A percentile compares a stretch with the other conserved stretches of the same genome.
Evolutionary conservation across 2,888 invertebrate species (phyloP).

Genomic region (Cremastinae sp.): DNA sequence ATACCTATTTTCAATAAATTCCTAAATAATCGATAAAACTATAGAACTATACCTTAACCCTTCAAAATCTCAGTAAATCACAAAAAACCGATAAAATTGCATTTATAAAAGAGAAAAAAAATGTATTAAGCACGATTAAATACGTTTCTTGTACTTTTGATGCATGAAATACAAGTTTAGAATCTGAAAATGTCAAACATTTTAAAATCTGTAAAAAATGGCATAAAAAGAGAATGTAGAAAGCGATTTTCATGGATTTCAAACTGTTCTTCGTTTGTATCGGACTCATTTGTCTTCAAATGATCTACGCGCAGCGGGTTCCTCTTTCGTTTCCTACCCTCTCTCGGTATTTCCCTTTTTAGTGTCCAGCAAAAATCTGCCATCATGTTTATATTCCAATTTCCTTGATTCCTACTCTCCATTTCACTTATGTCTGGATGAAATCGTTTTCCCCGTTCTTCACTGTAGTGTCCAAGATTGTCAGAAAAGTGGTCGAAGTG

Average conservation of each 20-base stretch:
- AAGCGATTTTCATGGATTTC: not conserved
- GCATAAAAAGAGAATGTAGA: too few species aligned
- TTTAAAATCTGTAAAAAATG: too few species aligned
- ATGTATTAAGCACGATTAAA: too few species aligned
- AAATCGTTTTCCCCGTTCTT: conserved; percentile 42
- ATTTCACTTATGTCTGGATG: conserved; percentile 32
- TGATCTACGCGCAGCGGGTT: conserved; percentile 23
- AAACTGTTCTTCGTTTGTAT: not conserved
- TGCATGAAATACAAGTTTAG: too few species aligned
- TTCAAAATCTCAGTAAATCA: too few species aligned
- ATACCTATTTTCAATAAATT: too few species aligned
- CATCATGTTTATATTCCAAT: conserved; percentile 30
- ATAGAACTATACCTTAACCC: too few species aligned
- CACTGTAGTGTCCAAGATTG: conserved; percentile 18
- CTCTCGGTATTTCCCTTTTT: not conserved
- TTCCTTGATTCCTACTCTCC: conserved; percentile 26
- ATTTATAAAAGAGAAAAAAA: too few species aligned
- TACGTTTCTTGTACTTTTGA: too few species aligned
- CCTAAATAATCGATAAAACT: too few species aligned
- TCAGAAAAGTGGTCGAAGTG: conserved; percentile 15
- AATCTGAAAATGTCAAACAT: too few species aligned
- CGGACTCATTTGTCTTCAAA: conserved; percentile 26
- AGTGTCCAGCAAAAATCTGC: conserved; percentile 31
- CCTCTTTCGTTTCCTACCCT: conserved; percentile 14
- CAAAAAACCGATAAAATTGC: too few species aligned